phyloP scores from a whole-genome alignment of 2,797 vertebrate species.

The Melanitta fusca region DNA sequence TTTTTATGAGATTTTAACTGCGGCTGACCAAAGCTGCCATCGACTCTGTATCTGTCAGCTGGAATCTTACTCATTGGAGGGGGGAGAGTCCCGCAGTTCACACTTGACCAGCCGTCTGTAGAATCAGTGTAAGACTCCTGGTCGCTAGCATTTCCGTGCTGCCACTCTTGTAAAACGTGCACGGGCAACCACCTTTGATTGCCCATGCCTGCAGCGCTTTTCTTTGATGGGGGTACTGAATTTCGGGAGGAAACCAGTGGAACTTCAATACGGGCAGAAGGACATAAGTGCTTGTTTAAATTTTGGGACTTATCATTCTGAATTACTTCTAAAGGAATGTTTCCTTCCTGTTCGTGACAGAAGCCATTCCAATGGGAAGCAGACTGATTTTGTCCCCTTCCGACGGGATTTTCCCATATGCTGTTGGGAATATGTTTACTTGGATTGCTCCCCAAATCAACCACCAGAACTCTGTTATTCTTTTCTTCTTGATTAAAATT shows the following conservation, averaged over 20 bases:
- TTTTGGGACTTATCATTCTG: conserved; percentile 86
- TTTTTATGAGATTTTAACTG: conserved; percentile 85
- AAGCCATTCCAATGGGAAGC: conserved; percentile 85
- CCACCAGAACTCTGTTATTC: conserved; percentile 90
- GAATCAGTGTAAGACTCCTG: conserved; percentile 98
- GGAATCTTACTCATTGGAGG: conserved; percentile 99
- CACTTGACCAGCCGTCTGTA: conserved; percentile 96
- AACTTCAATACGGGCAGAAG: conserved; percentile 81
- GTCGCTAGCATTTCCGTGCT: conserved; percentile 89
- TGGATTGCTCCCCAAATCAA: conserved; percentile 89
- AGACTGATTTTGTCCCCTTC: conserved; percentile 68
- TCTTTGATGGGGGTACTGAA: conserved; percentile 83
- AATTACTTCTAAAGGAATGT: conserved; percentile 80
- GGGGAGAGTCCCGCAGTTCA: conserved; percentile 96
- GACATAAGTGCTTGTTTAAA: conserved; percentile 80
- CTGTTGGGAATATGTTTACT: conserved; percentile 85
- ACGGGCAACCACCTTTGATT: conserved; percentile 93
- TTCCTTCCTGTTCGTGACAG: conserved; percentile 83
- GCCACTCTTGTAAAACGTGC: conserved; percentile 93
- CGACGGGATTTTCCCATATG: conserved; percentile 84
- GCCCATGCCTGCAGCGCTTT: conserved; percentile 73
- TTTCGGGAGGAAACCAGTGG: conserved; percentile 82
- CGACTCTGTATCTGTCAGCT: conserved; percentile 93
- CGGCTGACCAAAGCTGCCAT: conserved; percentile 83
- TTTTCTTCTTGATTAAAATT: conserved; percentile 96